phyloP scores from a whole-genome alignment of 2,113 vertebrate species.

The Pholis gunnellus region DNA sequence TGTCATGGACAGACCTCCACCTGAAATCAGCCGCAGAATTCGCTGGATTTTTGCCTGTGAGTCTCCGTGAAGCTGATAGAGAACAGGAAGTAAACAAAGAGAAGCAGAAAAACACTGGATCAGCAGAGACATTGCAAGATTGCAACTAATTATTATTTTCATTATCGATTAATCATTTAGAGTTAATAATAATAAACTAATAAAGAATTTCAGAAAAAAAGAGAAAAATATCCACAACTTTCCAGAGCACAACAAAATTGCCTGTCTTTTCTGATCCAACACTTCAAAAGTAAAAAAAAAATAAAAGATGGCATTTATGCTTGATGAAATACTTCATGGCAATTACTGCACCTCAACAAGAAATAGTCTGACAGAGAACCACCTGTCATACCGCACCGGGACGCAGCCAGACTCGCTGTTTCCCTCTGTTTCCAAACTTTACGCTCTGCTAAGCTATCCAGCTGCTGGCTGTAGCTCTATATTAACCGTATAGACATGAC shows the following conservation, averaged over 20 bases:
- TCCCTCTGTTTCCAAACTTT: not conserved
- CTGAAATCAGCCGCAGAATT: slow-evolving; percentile 92
- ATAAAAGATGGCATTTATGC: not conserved
- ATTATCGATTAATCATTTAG: not conserved
- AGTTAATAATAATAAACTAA: not conserved
- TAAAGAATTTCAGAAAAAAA: not conserved
- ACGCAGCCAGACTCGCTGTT: not conserved
- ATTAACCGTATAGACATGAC: not conserved
- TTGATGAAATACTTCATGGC: not conserved
- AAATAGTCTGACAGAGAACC: not conserved
- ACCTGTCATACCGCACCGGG: not conserved
- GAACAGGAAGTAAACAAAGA: slow-evolving; percentile 2
- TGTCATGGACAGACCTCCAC: slow-evolving; percentile 94
- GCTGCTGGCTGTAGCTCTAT: not conserved
- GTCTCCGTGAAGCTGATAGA: slow-evolving; percentile 91
- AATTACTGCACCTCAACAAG: not conserved
- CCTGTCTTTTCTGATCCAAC: not conserved
- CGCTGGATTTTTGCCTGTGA: slow-evolving; percentile 94
- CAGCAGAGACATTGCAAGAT: not conserved
- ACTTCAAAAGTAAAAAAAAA: not conserved
- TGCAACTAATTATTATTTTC: not conserved
- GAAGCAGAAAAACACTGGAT: not conserved
- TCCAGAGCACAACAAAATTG: not conserved
- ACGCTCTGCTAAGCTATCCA: not conserved
- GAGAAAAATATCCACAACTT: not conserved